phyloP scores from a whole-genome alignment of 2,113 vertebrate species.

The Pedionomus torquatus region DNA sequence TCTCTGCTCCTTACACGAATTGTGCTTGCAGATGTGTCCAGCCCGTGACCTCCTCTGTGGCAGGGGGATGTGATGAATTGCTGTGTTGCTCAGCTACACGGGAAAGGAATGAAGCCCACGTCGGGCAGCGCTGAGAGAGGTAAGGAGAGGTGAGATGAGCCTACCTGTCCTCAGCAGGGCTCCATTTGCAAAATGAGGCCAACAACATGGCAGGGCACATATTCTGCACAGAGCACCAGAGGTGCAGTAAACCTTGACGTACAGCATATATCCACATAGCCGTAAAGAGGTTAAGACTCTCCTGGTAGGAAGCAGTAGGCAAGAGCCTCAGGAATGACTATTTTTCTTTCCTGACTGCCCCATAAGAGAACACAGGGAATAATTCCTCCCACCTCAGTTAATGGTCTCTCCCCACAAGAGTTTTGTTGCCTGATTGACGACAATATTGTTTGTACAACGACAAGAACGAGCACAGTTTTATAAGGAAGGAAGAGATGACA shows the following conservation, averaged over 20 bases:
- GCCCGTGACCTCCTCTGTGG: background rate
- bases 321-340: constrained; percentile 19
- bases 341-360: constrained; percentile 53
- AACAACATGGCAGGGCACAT: background rate
- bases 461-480: background rate
- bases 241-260: constrained; percentile 1
- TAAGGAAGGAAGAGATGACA: background rate
- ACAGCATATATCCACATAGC: constrained; percentile 12
- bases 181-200: background rate
- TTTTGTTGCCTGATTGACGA: background rate
- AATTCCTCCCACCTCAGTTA: constrained; percentile 37
- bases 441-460: background rate
- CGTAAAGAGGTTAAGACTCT: constrained; percentile 42
- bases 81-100: background rate
- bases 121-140: background rate
- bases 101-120: rapidly evolving
- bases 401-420: constrained; percentile 11
- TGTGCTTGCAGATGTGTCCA: background rate
- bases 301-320: constrained; percentile 26
- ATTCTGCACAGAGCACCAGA: background rate
- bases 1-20: background rate
- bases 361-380: background rate
- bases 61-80: background rate
- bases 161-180: background rate
- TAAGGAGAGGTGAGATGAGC: background rate